Evolutionary conservation across 2,797 vertebrate genomes (phyloP), one percentile per base, ranked within the genome.

Genomic region (Mus minutoides): DNA sequence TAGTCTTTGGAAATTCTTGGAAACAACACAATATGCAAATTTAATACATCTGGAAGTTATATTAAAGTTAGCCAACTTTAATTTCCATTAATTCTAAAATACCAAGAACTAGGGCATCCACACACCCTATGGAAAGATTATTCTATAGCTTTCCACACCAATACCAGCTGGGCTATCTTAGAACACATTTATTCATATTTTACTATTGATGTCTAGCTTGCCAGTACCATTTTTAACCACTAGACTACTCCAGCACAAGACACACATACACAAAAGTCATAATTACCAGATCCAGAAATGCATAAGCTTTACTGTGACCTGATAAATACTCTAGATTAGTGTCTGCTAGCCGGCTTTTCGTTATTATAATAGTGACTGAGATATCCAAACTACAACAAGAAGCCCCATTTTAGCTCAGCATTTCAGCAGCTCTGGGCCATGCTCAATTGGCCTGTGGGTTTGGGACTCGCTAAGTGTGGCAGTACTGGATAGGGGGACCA

Each of bases 1-100:
- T 76, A 87, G 56, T 76, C 49, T 93, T 92, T 91, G 54, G 22
- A 96, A 93, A 79, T 91, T 92, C 91, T 96, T 95, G 49, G 93
- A 94, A 96, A 88, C 43, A 95, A 80, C 22, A 94, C 22, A 83
- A 37, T 26, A 75, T 52, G 88, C 79, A 91, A 67, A 96, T 52
- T 52, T 69, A 26, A 86, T 26, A 26, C 12, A 52, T 9, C 46
- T 86, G 62, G 46, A 52, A 86, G 83, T 69, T 69, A 52, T n/a
- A 52, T 71, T 87, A 82, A 95, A 49, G 89, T 76, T 88, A 89
- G 31, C 52, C 86, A 95, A 94, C 11, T 83, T 88, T 82, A 73
- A 80, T 91, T 96, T 86, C 43, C 13, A 79, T 92, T 89, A 64
- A 94, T 92, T 95, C 58, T 84, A 88, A 93, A 92, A 88, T 77